Conservation (phyloP, 2,888 invertebrate species). For the Pristionchus entomophagus region DNA sequence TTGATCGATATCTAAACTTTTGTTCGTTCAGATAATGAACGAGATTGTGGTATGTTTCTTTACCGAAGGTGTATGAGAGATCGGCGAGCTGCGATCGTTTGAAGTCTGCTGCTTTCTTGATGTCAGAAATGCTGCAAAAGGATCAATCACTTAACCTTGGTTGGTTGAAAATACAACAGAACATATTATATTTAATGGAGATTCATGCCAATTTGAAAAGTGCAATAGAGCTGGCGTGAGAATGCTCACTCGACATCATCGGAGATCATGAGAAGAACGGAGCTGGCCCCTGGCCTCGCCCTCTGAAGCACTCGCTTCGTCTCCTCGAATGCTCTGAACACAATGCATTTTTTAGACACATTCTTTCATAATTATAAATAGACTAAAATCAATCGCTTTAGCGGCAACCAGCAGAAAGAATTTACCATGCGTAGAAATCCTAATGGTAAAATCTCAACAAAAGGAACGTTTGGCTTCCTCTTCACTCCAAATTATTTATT, state of each 20-base stretch:
- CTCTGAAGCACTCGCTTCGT: constrained; percentile 21
- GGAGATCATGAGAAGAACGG: constrained; percentile 23
- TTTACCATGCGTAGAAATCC: not conserved
- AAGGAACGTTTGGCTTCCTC: too few species aligned
- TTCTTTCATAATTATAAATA: not conserved
- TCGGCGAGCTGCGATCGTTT: not conserved
- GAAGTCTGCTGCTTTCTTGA: not conserved
- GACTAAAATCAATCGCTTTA: too few species aligned
- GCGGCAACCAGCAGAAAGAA: too few species aligned
- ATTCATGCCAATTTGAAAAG: too few species aligned
- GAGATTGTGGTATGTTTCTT: not conserved
- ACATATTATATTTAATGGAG: too few species aligned
- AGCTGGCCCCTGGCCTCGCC: constrained; percentile 1
- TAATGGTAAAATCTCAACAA: too few species aligned
- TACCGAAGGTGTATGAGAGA: constrained; percentile 28
- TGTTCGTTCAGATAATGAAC: not conserved
- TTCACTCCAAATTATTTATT: too few species aligned
- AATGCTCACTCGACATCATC: constrained; percentile 35
- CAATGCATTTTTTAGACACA: too few species aligned
- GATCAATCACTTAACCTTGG: too few species aligned
- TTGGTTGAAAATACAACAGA: too few species aligned
- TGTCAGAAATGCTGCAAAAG: not conserved
- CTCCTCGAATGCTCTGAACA: constrained; percentile 35
- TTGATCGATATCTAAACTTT: not conserved
- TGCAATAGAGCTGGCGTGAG: too few species aligned